A percentile compares a stretch with the other conserved stretches of the same genome.
Conservation (phyloP, 2,113 vertebrate genomes). For the Falcunculus frontatus region DNA sequence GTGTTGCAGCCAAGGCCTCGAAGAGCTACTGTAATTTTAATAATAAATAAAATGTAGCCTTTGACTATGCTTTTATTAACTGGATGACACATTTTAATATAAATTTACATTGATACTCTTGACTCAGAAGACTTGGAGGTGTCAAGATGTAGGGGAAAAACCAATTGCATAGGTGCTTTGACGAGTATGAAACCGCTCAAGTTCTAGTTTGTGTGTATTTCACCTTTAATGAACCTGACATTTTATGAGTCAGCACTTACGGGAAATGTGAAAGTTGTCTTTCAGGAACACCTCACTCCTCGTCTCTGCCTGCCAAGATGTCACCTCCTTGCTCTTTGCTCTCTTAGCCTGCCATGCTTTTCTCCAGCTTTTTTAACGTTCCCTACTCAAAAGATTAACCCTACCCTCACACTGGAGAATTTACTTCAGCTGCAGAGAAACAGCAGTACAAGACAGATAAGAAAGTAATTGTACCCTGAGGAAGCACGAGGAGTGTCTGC, state of each 20-base stretch:
- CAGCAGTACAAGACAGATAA: conserved; percentile 38
- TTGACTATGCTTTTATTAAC: background rate
- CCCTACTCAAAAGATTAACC: background rate
- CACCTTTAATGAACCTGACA: background rate
- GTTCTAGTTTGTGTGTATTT: background rate
- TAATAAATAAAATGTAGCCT: background rate
- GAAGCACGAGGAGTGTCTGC: background rate
- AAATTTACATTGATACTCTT: background rate
- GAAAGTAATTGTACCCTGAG: conserved; percentile 28
- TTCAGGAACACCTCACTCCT: background rate
- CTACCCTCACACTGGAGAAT: background rate
- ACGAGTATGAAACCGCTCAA: background rate
- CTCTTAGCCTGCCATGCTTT: background rate
- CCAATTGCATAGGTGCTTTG: background rate
- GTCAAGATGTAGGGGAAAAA: background rate
- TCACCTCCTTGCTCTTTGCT: background rate
- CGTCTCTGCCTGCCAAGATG: background rate
- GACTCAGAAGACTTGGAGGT: background rate
- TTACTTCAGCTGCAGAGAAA: conserved; percentile 28
- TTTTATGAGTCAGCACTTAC: conserved; percentile 24
- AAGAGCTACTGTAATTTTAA: background rate
- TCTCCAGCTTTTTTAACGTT: background rate
- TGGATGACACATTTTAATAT: background rate
- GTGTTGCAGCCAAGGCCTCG: background rate
- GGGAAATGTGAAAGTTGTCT: background rate